Conservation (phyloP, 2,113 vertebrate genomes). For the Capreolus pygargus region DNA sequence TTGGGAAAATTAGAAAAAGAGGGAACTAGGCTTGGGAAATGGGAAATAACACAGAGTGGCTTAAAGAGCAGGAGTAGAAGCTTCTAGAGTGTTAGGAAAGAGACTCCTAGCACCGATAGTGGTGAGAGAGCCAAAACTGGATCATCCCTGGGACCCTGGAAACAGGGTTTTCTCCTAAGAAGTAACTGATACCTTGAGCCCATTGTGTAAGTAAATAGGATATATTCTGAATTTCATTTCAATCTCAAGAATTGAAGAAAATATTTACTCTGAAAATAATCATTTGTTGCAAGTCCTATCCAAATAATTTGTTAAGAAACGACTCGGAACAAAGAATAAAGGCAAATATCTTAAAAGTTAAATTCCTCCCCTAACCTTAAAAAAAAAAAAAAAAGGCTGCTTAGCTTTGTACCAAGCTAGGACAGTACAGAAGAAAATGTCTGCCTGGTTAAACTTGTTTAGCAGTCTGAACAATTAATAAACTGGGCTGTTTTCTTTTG, state of each 20-base stretch:
- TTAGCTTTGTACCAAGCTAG: not conserved
- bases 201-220: not conserved
- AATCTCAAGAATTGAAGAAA: slow-evolving; percentile 13
- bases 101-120: not conserved
- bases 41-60: not conserved
- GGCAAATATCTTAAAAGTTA: not conserved
- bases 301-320: slow-evolving; percentile 16
- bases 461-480: not conserved
- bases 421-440: not conserved
- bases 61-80: not conserved
- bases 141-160: not conserved
- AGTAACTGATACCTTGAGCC: not conserved
- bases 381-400: not conserved
- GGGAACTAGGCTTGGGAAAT: not conserved
- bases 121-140: not conserved
- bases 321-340: not conserved
- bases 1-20: not conserved
- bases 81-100: not conserved
- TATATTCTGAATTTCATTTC: slow-evolving; percentile 3
- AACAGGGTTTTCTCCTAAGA: not conserved
- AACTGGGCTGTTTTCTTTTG: slow-evolving; percentile 62
- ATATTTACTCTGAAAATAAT: slow-evolving; percentile 29
- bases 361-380: not conserved
- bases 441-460: not conserved
- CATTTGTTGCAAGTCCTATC: not conserved